Percentiles rank a stretch among this genome's conserved stretches.
Evolutionary conservation across 2,113 vertebrate genomes (phyloP).

Genomic region (Perccottus glenii): DNA sequence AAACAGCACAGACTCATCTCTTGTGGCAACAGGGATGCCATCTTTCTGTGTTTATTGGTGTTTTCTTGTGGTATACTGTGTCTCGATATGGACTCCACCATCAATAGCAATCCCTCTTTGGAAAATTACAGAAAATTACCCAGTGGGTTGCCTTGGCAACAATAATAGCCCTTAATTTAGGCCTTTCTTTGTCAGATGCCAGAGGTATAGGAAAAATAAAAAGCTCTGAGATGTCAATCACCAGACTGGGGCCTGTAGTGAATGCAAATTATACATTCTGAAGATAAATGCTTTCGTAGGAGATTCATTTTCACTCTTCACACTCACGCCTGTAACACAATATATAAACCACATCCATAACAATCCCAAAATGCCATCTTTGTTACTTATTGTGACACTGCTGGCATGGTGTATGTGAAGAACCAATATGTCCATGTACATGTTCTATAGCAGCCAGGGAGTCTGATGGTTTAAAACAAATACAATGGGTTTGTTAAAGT

Average conservation of each 20-base stretch:
- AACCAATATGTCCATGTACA: not conserved
- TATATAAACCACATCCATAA: not conserved
- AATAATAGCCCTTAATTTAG: constrained; percentile 78
- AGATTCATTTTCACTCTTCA: not conserved
- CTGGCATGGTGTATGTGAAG: not conserved
- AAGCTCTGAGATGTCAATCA: constrained; percentile 33
- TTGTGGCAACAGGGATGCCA: not conserved
- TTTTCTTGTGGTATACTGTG: constrained; percentile 23
- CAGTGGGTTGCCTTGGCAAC: constrained; percentile 78
- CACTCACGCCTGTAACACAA: not conserved
- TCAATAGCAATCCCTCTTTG: constrained; percentile 54
- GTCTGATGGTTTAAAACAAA: not conserved
- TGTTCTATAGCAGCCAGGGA: not conserved
- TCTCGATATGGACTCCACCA: constrained; percentile 39
- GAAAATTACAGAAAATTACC: constrained; percentile 79
- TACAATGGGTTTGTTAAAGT: not conserved
- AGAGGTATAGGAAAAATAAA: constrained; percentile 49
- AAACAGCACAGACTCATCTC: not conserved
- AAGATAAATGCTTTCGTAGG: constrained; percentile 1
- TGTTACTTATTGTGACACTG: not conserved
- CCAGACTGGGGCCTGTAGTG: not conserved
- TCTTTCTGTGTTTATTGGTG: constrained; percentile 20
- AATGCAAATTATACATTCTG: constrained; percentile 23
- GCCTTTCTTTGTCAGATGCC: constrained; percentile 66
- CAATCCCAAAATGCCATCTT: not conserved